These are phyloP conservation scores for Drosophila busckii DNA, from an alignment of 1,140 invertebrate genomes.

Conservation along the genomic window DNA sequence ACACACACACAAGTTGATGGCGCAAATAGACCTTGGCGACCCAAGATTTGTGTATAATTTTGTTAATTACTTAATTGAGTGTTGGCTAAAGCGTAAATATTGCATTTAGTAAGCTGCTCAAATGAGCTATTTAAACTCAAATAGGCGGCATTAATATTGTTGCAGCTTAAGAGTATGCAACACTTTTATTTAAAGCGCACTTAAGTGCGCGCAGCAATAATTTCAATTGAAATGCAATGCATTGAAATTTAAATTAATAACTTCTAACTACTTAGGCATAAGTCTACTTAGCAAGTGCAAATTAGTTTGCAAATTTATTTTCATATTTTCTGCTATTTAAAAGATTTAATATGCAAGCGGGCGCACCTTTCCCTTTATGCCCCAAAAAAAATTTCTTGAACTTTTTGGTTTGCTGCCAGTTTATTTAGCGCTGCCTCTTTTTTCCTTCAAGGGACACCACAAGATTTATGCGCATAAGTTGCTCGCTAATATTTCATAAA, in stretches of 20 bases:
- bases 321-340: neutral
- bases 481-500: constrained; percentile 43
- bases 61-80: constrained; percentile 74
- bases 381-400: constrained; percentile 4
- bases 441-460: constrained; percentile 16
- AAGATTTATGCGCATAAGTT: constrained; percentile 53
- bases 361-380: constrained; percentile 5
- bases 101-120: constrained; percentile 21
- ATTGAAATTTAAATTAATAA: no score
- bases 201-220: no score
- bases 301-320: neutral
- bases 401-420: constrained; percentile 33
- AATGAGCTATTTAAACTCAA: neutral
- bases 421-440: constrained; percentile 35
- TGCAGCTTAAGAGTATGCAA: constrained; percentile 17
- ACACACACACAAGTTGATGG: constrained; percentile 2
- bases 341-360: constrained; percentile 15
- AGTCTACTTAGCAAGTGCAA: constrained; percentile 1
- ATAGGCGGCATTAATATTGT: constrained; percentile 1
- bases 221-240: no score
- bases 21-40: constrained; percentile 25
- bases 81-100: constrained; percentile 52
- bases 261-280: no score
- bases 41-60: constrained; percentile 41
- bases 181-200: neutral